These are phyloP conservation scores for Ferrisia virgata DNA, from an alignment of 2,888 invertebrate species.

Conservation along the genomic window DNA sequence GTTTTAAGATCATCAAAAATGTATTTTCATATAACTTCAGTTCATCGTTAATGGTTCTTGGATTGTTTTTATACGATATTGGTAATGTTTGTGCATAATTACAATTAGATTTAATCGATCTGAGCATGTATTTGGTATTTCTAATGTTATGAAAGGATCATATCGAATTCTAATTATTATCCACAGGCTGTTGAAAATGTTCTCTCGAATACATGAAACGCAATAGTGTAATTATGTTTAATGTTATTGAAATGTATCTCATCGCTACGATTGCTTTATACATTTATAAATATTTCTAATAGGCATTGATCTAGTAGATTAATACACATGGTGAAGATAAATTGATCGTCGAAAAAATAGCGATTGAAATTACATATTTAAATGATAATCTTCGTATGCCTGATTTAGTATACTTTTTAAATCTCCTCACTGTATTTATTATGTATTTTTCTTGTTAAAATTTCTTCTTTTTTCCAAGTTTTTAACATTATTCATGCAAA, in stretches of 20 bases:
- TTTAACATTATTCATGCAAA: background rate
- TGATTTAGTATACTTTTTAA: background rate
- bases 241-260: background rate
- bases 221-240: background rate
- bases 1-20: background rate
- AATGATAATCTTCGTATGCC: background rate
- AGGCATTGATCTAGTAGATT: background rate
- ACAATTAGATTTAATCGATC: background rate
- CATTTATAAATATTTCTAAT: background rate
- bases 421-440: background rate
- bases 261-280: background rate
- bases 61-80: background rate
- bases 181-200: background rate
- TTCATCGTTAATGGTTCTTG: no score
- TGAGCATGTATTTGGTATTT: background rate
- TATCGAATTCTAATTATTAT: background rate
- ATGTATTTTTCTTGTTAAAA: constrained; percentile 16
- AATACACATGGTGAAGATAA: background rate
- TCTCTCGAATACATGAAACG: background rate
- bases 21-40: no score
- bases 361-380: background rate
- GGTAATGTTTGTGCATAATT: background rate
- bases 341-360: background rate
- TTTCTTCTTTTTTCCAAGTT: background rate
- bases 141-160: background rate